Conservation (phyloP, 92 coral and sea anemone genomes). For the Meandrina meandrites region DNA sequence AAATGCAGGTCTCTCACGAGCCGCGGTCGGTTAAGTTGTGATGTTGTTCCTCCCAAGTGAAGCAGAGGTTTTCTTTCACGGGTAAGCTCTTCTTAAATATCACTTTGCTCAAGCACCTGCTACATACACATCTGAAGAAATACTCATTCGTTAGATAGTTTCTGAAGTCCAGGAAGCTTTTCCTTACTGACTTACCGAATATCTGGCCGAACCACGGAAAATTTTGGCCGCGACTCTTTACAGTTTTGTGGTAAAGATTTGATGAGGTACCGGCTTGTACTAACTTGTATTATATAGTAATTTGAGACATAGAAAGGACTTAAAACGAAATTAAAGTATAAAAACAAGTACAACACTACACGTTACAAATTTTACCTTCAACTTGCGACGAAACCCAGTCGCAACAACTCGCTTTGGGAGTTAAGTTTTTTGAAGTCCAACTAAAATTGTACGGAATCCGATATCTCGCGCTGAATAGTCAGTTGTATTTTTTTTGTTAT, state of each 20-base stretch:
- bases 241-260: neutral
- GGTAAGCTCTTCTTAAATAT: neutral
- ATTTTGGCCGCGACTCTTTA: neutral
- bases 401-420: neutral
- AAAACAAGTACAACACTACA: neutral
- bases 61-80: too few relatives aligned
- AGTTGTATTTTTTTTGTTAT: neutral
- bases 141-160: neutral
- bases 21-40: too few relatives aligned
- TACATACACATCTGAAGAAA: neutral
- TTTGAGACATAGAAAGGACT: neutral
- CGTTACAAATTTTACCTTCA: neutral
- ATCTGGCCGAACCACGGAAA: neutral
- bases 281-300: neutral
- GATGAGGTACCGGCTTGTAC: neutral
- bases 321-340: neutral
- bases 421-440: neutral
- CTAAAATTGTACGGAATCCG: neutral
- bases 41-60: too few relatives aligned
- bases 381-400: neutral
- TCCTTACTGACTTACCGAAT: neutral
- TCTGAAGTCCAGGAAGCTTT: neutral
- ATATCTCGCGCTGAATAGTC: neutral
- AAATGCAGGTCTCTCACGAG: too few relatives aligned
- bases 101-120: neutral